These are phyloP conservation scores for Papilio gigon DNA, from an alignment of 2,888 invertebrate genomes.

Conservation along the genomic window DNA sequence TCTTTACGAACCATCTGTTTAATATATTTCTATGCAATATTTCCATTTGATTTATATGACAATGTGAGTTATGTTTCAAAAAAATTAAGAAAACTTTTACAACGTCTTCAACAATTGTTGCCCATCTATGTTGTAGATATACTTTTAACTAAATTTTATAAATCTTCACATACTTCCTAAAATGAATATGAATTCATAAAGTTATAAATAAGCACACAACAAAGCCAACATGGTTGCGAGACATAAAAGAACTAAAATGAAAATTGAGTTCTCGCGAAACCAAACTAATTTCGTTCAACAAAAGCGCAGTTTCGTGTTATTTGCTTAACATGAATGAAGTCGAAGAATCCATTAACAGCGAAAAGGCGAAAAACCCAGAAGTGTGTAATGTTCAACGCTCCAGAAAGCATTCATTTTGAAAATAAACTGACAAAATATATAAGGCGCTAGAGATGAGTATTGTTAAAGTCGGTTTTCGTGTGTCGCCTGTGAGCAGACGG, in stretches of 20 bases:
- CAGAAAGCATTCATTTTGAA: slow-evolving; percentile 32
- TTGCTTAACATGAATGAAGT: slow-evolving; percentile 36
- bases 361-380: slow-evolving; percentile 30
- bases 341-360: slow-evolving; percentile 34
- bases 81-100: no score
- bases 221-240: background rate
- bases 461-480: slow-evolving; percentile 39
- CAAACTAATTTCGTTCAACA: slow-evolving; percentile 23
- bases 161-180: background rate
- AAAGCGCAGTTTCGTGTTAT: slow-evolving; percentile 18
- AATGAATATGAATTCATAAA: background rate
- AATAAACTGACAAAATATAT: slow-evolving; percentile 32
- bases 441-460: slow-evolving; percentile 16
- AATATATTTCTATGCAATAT: no score
- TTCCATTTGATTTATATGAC: no score
- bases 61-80: no score
- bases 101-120: no score
- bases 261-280: slow-evolving; percentile 8
- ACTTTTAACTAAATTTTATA: no score
- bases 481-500: slow-evolving; percentile 52
- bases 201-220: background rate
- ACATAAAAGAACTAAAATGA: slow-evolving; percentile 12
- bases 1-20: slow-evolving; percentile 69
- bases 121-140: no score
- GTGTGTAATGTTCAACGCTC: slow-evolving; percentile 31